Percentiles rank a stretch among this genome's conserved stretches.
Evolutionary conservation across 2,797 vertebrate species (phyloP).

Genomic region (Trachurus trachurus): DNA sequence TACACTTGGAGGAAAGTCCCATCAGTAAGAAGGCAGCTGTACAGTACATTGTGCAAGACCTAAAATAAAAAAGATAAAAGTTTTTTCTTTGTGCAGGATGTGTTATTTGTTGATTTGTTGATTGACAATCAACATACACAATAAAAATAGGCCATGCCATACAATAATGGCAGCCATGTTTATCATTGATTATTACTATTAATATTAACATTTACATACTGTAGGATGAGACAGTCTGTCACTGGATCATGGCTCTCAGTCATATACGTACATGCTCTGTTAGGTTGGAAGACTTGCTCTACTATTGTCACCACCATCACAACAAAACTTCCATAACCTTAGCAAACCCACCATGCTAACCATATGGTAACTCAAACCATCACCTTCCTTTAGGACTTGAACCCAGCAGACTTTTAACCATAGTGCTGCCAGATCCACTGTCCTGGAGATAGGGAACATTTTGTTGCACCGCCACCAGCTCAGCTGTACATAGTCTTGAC

Average conservation of each 20-base stretch:
- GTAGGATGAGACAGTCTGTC: not conserved
- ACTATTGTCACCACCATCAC: not conserved
- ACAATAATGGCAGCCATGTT: not conserved
- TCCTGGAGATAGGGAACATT: not conserved
- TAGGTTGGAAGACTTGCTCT: not conserved
- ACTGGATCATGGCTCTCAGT: not conserved
- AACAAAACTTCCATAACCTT: not conserved
- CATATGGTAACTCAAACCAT: not conserved
- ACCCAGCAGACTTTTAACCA: not conserved
- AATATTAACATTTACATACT: no score
- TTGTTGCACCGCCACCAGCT: not conserved
- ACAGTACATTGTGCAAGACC: not conserved
- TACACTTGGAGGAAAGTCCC: no score
- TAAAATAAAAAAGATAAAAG: no score
- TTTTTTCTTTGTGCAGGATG: no score
- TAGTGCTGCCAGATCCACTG: not conserved
- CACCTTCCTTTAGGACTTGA: not conserved
- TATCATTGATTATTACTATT: not conserved
- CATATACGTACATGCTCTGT: not conserved
- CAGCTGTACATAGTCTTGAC: not conserved
- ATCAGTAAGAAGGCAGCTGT: not conserved
- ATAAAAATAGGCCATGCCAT: no score
- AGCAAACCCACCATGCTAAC: not conserved
- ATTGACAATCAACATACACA: no score
- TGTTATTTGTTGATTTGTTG: no score